These are phyloP conservation scores for Brachyopa scutellaris DNA, from an alignment of 2,888 invertebrate species.

Conservation along the genomic window DNA sequence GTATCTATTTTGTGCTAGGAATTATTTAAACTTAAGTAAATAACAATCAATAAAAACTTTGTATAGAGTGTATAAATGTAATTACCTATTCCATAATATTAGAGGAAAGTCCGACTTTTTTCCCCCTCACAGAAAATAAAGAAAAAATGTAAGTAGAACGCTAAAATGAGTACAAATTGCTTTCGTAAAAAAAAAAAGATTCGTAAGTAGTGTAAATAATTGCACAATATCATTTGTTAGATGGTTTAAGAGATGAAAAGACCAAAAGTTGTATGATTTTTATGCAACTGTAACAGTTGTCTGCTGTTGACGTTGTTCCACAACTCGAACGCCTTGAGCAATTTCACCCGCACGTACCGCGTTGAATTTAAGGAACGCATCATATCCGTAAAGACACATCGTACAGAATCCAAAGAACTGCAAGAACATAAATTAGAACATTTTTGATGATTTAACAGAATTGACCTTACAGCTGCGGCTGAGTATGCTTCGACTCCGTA, in stretches of 20 bases:
- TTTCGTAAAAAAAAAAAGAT: constrained; percentile 29
- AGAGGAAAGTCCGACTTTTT: background rate
- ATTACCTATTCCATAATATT: constrained; percentile 7
- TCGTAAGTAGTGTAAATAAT: constrained; percentile 57
- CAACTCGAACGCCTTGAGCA: constrained; percentile 85
- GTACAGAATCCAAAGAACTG: constrained; percentile 94
- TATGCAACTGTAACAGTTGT: constrained; percentile 71
- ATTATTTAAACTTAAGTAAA: constrained; percentile 39
- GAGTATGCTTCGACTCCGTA: constrained; percentile 84
- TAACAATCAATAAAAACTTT: constrained; percentile 50
- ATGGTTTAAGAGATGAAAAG: constrained; percentile 20
- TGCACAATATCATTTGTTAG: constrained; percentile 46
- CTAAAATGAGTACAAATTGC: constrained; percentile 39
- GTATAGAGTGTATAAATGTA: constrained; percentile 17
- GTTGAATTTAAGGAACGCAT: constrained; percentile 90
- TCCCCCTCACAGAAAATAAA: background rate
- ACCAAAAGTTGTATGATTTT: constrained; percentile 4
- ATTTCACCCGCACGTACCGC: constrained; percentile 86
- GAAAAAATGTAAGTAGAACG: constrained; percentile 40
- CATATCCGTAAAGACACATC: constrained; percentile 90
- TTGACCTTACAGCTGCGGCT: constrained; percentile 88
- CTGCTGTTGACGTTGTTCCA: constrained; percentile 71
- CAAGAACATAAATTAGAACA: constrained; percentile 77
- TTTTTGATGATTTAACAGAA: too few species aligned
- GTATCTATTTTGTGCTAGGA: constrained; percentile 25